phyloP scores from a whole-genome alignment of 2,113 vertebrate genomes.

The Labeo catla region DNA sequence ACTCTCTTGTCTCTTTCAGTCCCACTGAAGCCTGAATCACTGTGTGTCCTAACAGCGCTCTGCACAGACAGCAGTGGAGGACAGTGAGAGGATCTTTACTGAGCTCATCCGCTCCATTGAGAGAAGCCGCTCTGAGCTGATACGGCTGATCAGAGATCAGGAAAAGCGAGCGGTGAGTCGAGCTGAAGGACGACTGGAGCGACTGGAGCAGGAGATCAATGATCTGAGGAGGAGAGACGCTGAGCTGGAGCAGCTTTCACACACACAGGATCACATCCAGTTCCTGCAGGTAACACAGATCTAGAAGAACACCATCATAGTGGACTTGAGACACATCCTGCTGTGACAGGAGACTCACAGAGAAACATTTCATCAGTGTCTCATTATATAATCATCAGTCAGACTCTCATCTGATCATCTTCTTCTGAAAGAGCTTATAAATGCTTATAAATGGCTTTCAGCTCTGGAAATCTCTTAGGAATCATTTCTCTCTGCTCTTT shows the following conservation, averaged over 20 bases:
- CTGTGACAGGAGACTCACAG: too few relatives aligned
- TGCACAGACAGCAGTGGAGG: slow-evolving; percentile 50
- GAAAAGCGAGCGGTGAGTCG: slow-evolving; percentile 24
- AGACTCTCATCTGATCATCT: too few relatives aligned
- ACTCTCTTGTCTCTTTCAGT: background rate
- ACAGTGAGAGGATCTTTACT: slow-evolving; percentile 51
- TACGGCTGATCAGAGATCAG: slow-evolving; percentile 7
- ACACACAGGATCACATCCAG: background rate
- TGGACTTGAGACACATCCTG: too few relatives aligned
- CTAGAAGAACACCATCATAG: background rate
- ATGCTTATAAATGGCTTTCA: too few relatives aligned
- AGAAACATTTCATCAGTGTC: too few relatives aligned
- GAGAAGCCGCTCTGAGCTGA: slow-evolving; percentile 49
- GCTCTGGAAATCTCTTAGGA: too few relatives aligned
- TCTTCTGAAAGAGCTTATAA: too few relatives aligned
- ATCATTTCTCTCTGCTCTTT: too few relatives aligned
- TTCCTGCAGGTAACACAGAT: slow-evolving; percentile 28
- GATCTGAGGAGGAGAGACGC: slow-evolving; percentile 54
- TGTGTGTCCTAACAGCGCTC: slow-evolving; percentile 37
- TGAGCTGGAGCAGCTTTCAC: slow-evolving; percentile 54
- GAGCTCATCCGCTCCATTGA: slow-evolving; percentile 51
- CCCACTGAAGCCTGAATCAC: background rate
- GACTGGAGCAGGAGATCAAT: slow-evolving; percentile 52
- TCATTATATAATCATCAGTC: too few relatives aligned
- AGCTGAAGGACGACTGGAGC: slow-evolving; percentile 33